Percentiles rank a stretch among this genome's conserved stretches.
These are phyloP conservation scores for Calameuta filiformis DNA, from an alignment of 2,888 invertebrate species.

Conservation along the genomic window DNA sequence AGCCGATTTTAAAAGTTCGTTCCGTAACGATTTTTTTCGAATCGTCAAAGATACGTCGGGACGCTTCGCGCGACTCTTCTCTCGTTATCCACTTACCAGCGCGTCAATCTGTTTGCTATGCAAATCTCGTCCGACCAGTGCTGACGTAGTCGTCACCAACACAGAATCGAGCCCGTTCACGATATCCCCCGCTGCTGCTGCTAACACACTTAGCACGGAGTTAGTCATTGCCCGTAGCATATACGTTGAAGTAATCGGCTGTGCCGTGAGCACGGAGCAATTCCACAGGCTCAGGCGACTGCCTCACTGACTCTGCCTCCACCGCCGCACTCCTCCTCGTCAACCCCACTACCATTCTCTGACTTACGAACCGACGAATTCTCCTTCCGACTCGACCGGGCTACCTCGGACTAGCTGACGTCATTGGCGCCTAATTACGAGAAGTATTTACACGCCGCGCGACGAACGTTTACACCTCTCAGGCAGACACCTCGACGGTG, in stretches of 20 bases:
- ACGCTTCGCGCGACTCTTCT: conserved; percentile 31
- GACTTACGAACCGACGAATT: conserved; percentile 2
- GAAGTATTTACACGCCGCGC: conserved; percentile 23
- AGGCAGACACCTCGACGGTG: conserved; percentile 16
- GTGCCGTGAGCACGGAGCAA: conserved; percentile 21
- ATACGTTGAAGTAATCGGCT: conserved; percentile 20
- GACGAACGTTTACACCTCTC: conserved; percentile 26
- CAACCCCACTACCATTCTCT: not conserved
- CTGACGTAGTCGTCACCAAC: conserved; percentile 51
- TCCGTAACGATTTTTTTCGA: conserved; percentile 4
- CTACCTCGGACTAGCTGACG: conserved; percentile 38
- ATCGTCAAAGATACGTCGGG: not conserved
- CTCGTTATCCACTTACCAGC: conserved; percentile 61
- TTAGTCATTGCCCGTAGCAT: conserved; percentile 55
- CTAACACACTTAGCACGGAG: conserved; percentile 51
- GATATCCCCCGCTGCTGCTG: conserved; percentile 46
- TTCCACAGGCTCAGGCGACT: conserved; percentile 3
- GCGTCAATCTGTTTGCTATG: conserved; percentile 64
- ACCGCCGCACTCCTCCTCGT: conserved; percentile 25
- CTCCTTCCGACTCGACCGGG: not conserved
- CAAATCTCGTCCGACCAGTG: conserved; percentile 60
- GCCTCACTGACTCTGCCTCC: conserved; percentile 24
- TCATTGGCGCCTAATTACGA: conserved; percentile 57
- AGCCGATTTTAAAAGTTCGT: not conserved
- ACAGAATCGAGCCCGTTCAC: conserved; percentile 35